A percentile compares a stretch with the other conserved stretches of the same genome.
Conservation (phyloP, 2,797 vertebrate genomes). For the Platalea minor region DNA sequence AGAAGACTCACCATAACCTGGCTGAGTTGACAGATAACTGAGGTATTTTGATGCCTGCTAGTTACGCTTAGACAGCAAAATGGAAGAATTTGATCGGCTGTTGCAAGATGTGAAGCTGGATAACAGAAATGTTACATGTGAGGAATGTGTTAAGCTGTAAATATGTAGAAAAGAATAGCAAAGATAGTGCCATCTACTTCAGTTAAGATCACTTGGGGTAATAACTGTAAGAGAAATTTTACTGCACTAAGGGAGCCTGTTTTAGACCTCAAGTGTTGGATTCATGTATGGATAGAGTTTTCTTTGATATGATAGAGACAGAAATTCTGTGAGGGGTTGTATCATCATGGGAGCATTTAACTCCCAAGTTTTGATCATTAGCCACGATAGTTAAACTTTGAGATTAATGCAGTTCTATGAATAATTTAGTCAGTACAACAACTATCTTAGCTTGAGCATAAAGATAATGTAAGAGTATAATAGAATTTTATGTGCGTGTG, state of each 20-base stretch:
- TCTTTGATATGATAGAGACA: background rate
- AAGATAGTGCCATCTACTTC: background rate
- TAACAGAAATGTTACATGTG: background rate
- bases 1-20: background rate
- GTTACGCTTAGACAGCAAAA: background rate
- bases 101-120: background rate
- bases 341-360: background rate
- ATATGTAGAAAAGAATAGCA: background rate
- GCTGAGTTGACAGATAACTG: background rate
- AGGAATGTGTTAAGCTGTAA: background rate
- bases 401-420: background rate
- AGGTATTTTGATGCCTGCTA: background rate
- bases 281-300: background rate
- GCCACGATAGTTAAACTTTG: background rate
- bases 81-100: background rate
- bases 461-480: background rate
- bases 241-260: background rate
- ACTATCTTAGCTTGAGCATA: background rate
- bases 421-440: conserved; percentile 15
- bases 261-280: background rate
- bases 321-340: background rate
- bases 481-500: background rate
- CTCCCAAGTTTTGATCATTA: background rate
- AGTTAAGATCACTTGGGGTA: background rate
- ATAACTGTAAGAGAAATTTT: background rate